Evolutionary conservation across 2,797 vertebrate species (phyloP).

Genomic region (Lates japonicus): DNA sequence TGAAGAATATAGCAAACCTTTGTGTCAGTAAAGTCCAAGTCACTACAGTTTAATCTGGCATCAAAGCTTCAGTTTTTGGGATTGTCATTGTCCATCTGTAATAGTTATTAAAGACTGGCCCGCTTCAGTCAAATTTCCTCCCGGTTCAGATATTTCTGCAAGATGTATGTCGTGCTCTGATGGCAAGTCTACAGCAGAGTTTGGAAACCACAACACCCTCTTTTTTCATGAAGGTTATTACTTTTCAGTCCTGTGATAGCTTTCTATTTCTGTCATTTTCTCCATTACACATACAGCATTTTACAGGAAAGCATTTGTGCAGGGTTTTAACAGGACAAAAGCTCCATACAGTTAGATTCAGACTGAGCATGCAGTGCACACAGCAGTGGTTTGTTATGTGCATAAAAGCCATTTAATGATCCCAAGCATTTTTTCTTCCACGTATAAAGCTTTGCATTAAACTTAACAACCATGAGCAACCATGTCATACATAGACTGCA

Average conservation of each 20-base stretch:
- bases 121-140: conserved; percentile 59
- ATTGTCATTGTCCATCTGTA: conserved; percentile 64
- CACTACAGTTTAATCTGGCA: conserved; percentile 26
- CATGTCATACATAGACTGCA: conserved; percentile 10
- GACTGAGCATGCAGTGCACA: not conserved
- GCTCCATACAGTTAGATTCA: conserved; percentile 39
- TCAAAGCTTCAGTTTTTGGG: conserved; percentile 30
- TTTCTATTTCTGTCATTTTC: conserved; percentile 67
- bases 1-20: not conserved
- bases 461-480: conserved; percentile 22
- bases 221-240: conserved; percentile 47
- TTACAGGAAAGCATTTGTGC: conserved; percentile 49
- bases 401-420: conserved; percentile 25
- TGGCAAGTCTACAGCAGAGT: conserved; percentile 53
- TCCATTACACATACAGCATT: conserved; percentile 60
- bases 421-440: conserved; percentile 1
- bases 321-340: conserved; percentile 42
- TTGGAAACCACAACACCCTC: conserved; percentile 60
- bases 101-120: conserved; percentile 61
- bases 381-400: conserved; percentile 2
- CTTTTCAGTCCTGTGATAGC: conserved; percentile 58
- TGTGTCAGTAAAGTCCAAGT: not conserved
- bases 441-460: conserved; percentile 39
- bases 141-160: conserved; percentile 54
- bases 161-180: conserved; percentile 53